phyloP scores from a whole-genome alignment of 2,113 vertebrate species.

The Paramormyrops kingsleyae region DNA sequence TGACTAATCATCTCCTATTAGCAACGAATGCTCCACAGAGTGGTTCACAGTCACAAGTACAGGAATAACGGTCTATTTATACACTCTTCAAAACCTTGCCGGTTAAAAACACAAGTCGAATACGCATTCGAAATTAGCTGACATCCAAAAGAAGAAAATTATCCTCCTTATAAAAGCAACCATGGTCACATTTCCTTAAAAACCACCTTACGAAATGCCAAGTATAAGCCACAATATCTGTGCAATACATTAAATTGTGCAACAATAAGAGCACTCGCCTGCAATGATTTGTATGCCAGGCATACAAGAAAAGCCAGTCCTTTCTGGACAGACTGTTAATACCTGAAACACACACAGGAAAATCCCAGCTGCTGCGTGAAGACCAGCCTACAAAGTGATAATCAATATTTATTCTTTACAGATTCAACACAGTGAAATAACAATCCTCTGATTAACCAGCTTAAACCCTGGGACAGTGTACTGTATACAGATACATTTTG shows the following conservation, averaged over 20 bases:
- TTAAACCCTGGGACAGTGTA: background rate
- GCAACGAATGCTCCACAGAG: background rate
- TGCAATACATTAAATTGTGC: background rate
- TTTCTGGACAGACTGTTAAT: background rate
- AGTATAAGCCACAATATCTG: background rate
- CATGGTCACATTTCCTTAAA: background rate
- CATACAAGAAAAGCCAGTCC: background rate
- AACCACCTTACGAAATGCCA: background rate
- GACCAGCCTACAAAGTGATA: background rate
- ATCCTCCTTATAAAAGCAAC: background rate
- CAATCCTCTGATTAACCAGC: background rate
- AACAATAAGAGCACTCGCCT: background rate
- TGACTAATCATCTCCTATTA: conserved; percentile 5
- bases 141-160: background rate
- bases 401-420: background rate
- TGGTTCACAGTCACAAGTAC: background rate
- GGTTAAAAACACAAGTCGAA: background rate
- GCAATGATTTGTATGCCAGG: background rate
- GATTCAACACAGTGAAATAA: background rate
- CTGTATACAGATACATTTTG: background rate
- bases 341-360: background rate
- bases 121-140: background rate
- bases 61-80: background rate
- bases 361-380: background rate
- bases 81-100: background rate